These are phyloP conservation scores for Conomelus anceps DNA, from an alignment of 2,888 invertebrate genomes.

Conservation along the genomic window DNA sequence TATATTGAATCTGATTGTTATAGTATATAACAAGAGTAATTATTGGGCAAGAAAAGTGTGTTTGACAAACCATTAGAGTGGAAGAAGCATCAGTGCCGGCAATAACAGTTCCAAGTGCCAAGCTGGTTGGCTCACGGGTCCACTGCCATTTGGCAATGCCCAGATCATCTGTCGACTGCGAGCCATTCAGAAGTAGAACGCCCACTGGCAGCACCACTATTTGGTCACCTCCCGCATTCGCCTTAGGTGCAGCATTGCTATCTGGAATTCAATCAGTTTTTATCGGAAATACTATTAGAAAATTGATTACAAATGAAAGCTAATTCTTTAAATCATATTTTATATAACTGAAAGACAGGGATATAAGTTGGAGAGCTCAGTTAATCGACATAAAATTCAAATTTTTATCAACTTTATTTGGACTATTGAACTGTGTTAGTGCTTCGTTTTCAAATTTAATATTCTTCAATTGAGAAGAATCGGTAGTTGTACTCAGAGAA, in stretches of 20 bases:
- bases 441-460: too few species aligned
- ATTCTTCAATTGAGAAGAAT: too few species aligned
- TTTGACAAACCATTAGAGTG: slow-evolving; percentile 53
- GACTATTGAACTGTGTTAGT: too few species aligned
- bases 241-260: slow-evolving; percentile 81
- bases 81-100: slow-evolving; percentile 68
- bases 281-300: too few species aligned
- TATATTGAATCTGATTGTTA: too few species aligned
- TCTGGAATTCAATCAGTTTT: slow-evolving; percentile 50
- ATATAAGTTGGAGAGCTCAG: too few species aligned
- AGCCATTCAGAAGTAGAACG: slow-evolving; percentile 75
- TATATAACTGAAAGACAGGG: neutral
- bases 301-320: neutral
- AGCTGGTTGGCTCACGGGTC: slow-evolving; percentile 65
- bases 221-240: slow-evolving; percentile 81
- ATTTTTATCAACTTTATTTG: too few species aligned
- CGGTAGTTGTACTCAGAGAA: too few species aligned
- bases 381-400: too few species aligned
- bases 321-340: neutral
- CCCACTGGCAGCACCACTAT: slow-evolving; percentile 67
- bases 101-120: slow-evolving; percentile 79
- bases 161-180: slow-evolving; percentile 78
- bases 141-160: slow-evolving; percentile 78
- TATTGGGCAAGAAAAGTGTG: too few species aligned
- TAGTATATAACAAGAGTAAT: too few species aligned